These are phyloP conservation scores for Synanthedon vespiformis DNA, from an alignment of 2,888 invertebrate genomes.

Conservation along the genomic window DNA sequence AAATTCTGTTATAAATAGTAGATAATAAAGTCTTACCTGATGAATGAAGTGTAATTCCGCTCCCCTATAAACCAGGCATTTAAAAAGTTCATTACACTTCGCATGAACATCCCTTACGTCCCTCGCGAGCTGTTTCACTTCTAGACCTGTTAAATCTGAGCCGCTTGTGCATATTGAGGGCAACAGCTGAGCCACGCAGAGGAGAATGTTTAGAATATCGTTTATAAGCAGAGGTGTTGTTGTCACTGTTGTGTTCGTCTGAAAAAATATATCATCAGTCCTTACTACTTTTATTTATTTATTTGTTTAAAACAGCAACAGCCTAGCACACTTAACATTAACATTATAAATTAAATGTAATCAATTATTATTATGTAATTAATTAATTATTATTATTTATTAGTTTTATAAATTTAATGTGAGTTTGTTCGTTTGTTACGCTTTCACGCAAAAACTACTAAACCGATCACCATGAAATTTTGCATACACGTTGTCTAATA, in stretches of 20 bases:
- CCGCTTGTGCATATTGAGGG: slow-evolving; percentile 76
- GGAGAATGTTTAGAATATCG: slow-evolving; percentile 81
- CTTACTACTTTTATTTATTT: too few relatives aligned
- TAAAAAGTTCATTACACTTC: slow-evolving; percentile 83
- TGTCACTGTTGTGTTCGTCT: slow-evolving; percentile 75
- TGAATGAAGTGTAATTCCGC: slow-evolving; percentile 80
- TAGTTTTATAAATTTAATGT: too few relatives aligned
- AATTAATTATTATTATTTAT: too few relatives aligned
- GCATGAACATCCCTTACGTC: slow-evolving; percentile 85
- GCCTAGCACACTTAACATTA: too few relatives aligned
- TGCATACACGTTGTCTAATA: too few relatives aligned
- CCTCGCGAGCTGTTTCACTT: slow-evolving; percentile 70
- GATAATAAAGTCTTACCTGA: slow-evolving; percentile 66
- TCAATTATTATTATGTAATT: too few relatives aligned
- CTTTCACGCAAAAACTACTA: too few relatives aligned
- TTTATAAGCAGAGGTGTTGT: slow-evolving; percentile 70
- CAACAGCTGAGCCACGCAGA: slow-evolving; percentile 80
- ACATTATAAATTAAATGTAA: too few relatives aligned
- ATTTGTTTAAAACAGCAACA: too few relatives aligned
- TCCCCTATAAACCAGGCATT: slow-evolving; percentile 80
- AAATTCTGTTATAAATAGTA: too few relatives aligned
- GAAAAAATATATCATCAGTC: slow-evolving; percentile 17
- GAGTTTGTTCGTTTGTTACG: too few relatives aligned
- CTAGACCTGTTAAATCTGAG: slow-evolving; percentile 71
- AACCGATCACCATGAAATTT: too few relatives aligned